These are phyloP conservation scores for Homalodisca vitripennis DNA, from an alignment of 1,140 invertebrate genomes.

Conservation along the genomic window DNA sequence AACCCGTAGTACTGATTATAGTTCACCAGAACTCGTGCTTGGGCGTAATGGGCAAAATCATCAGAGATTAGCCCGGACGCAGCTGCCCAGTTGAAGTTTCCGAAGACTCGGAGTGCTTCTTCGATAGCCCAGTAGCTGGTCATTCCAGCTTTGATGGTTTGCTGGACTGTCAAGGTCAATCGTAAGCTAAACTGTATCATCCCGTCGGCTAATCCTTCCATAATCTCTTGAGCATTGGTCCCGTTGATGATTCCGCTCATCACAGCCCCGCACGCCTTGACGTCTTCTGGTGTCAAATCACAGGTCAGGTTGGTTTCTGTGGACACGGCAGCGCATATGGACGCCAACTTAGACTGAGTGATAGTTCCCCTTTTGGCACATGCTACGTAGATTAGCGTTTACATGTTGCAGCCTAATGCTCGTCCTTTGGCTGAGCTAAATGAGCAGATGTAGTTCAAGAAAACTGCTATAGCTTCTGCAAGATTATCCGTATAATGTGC, in stretches of 20 bases:
- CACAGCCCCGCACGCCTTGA: not conserved
- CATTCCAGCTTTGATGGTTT: not conserved
- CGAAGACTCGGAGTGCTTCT: not conserved
- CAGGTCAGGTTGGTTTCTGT: not conserved
- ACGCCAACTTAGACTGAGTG: not conserved
- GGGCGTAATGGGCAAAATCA: not conserved
- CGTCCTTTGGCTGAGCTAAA: not conserved
- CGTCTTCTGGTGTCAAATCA: not conserved
- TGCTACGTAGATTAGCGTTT: not conserved
- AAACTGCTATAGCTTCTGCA: no score
- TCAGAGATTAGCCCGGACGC: not conserved
- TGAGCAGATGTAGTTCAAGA: no score
- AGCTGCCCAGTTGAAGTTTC: not conserved
- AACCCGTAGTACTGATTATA: not conserved
- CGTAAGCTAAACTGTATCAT: not conserved
- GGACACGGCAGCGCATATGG: not conserved
- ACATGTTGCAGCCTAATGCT: not conserved
- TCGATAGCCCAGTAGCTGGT: not conserved
- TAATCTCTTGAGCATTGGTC: not conserved
- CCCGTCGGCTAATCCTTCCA: not conserved
- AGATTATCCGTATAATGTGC: no score
- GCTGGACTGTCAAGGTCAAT: not conserved
- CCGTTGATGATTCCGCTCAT: not conserved
- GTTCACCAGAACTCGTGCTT: not conserved
- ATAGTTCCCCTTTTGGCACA: not conserved